phyloP scores from a whole-genome alignment of 2,113 vertebrate species.

The Sinocyclocheilus anshuiensis region DNA sequence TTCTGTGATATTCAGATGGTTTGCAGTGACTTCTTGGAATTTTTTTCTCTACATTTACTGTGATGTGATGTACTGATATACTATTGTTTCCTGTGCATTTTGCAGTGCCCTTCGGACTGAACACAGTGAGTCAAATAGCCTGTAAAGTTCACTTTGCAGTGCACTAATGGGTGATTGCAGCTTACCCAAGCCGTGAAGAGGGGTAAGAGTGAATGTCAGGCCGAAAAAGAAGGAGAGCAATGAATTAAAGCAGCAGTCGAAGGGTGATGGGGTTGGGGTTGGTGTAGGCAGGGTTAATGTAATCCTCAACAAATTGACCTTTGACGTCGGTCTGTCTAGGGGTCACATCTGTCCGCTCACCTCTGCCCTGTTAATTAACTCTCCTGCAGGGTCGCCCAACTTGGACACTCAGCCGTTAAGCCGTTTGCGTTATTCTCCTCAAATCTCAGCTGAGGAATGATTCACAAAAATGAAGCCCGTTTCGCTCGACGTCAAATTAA shows the following conservation, averaged over 20 bases:
- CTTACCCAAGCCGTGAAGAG: background rate
- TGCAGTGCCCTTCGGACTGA: background rate
- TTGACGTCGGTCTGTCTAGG: slow-evolving; percentile 30
- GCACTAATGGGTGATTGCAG: background rate
- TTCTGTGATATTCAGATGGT: background rate
- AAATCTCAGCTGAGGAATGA: background rate
- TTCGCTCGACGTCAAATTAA: background rate
- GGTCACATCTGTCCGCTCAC: slow-evolving; percentile 46
- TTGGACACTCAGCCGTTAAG: background rate
- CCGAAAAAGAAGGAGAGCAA: slow-evolving; percentile 16
- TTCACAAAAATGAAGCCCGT: background rate
- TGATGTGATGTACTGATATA: background rate
- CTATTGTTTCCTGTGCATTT: background rate
- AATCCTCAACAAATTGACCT: slow-evolving; percentile 55
- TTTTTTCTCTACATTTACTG: background rate
- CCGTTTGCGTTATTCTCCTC: slow-evolving; percentile 1
- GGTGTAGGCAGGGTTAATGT: slow-evolving; percentile 51
- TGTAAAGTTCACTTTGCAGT: background rate
- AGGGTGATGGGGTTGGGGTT: background rate
- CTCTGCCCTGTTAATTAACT: slow-evolving; percentile 38
- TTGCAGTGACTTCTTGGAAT: background rate
- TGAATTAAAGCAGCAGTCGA: slow-evolving; percentile 36
- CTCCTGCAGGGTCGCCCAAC: background rate
- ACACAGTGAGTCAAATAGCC: background rate
- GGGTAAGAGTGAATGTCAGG: background rate